Evolutionary conservation across 2,797 vertebrate genomes (phyloP), one percentile per base, ranked within the genome.

Genomic region (Decapterus maruadsi): DNA sequence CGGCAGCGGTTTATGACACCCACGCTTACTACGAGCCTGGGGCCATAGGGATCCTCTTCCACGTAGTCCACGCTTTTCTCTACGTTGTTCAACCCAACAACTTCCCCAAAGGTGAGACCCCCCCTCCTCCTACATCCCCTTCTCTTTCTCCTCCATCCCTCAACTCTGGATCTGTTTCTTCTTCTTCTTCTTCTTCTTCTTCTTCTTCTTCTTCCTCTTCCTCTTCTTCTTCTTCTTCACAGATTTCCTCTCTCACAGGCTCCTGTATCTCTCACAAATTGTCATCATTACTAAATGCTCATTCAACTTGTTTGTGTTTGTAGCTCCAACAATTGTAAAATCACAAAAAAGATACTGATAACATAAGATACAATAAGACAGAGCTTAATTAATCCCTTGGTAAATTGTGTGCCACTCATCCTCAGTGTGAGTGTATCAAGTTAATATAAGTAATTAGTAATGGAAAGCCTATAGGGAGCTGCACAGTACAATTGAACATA

Each of bases 51-150:
- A 58, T 95, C 78, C 95, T 99, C 67, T 99, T 97, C 90, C 95
- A 95, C 71, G 81, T 97, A 85, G 97, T 98, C 43, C 95, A 96
- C 14, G 75, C 93, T 13, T 99, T 98, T 68, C 95, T 99, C 19
- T 93, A 95, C 57, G 83, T 96, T 9, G 93, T 99, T 53, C 97
- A 99, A 72, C 98, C 98, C 1, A 93, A 96, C 83, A 66, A 90
- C 61, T 99, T 99, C 58, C 98, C 98, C 8, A 95, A 96, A 96
- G 98, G 98, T 99, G 83, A 95, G 94, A 60, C 54, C 6, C 51
- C 9, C 31, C 17, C 6, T 31, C 5, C 31, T 5, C 31, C 31
- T 34, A 34, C 31, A 34, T 46, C 8, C 34, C 38, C 67, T 3
- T 8, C 43, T 9, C 42, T 16, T 1, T 1, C 3, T 13, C 8